phyloP scores from a whole-genome alignment of 2,797 vertebrate genomes.

The Nannoperca obscura region DNA sequence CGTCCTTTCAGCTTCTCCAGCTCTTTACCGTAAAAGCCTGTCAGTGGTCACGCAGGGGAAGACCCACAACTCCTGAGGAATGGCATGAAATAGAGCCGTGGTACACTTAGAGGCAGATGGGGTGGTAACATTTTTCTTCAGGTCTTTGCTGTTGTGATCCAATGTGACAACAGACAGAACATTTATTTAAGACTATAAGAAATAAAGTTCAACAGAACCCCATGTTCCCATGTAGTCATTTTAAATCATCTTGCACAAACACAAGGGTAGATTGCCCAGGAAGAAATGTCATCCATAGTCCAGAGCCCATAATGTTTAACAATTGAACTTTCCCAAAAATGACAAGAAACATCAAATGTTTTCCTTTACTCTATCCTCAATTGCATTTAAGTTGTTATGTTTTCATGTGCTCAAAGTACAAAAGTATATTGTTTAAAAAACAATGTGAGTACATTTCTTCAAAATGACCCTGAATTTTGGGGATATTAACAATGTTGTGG shows the following conservation, averaged over 20 bases:
- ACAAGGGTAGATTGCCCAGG: background rate
- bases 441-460: background rate
- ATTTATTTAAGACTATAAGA: slow-evolving; percentile 9
- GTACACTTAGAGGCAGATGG: slow-evolving; percentile 35
- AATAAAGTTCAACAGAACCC: slow-evolving; percentile 3
- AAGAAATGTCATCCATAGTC: slow-evolving; percentile 19
- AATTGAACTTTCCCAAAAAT: slow-evolving; percentile 12
- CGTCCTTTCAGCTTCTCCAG: slow-evolving; percentile 73
- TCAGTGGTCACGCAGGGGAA: slow-evolving; percentile 75
- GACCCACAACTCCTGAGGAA: slow-evolving; percentile 69
- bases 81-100: slow-evolving; percentile 48
- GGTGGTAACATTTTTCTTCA: slow-evolving; percentile 35
- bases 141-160: slow-evolving; percentile 34
- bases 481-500: no score
- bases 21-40: slow-evolving; percentile 81
- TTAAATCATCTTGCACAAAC: slow-evolving; percentile 7
- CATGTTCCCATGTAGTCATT: slow-evolving; percentile 13
- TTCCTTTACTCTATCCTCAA: background rate
- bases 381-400: slow-evolving; percentile 7
- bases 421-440: background rate
- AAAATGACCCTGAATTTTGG: background rate
- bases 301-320: slow-evolving; percentile 16
- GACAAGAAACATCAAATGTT: background rate
- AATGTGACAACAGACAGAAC: slow-evolving; percentile 20
- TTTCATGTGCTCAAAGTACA: background rate